Evolutionary conservation across 2,113 vertebrate species (phyloP), one percentile per base, ranked within the genome.

Genomic region (Podocnemis expansa): DNA sequence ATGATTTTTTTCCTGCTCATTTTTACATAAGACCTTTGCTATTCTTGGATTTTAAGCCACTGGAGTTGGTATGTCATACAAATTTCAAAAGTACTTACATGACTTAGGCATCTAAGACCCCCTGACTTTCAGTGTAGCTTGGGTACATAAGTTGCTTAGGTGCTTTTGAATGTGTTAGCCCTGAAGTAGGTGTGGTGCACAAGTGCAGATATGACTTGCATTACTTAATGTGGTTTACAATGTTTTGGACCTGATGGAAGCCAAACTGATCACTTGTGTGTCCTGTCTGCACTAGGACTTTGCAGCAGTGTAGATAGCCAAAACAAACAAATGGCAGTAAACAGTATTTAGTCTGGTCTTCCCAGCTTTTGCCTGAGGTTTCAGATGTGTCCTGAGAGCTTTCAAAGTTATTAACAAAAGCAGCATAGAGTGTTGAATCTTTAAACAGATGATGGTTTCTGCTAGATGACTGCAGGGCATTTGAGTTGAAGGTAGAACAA

Each of bases 21-120:
- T 93, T 76, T 45, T 27, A 76, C 73, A 8, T 82, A 91, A 54
- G 55, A 80, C 47, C 85, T 81, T 84, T 8, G n/a, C 81, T 21
- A 73, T 54, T 73, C 14, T 11, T 12, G 47, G 38, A 22, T 22
- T 89, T 82, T 67, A 22, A 87, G 84, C 67, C 4, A 11, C 43
- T 87, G 43, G 41, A 10, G 0, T 0, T 49, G 38, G 56, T n/a
- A 0, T 0, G 0, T 56, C 67, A 22, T 38, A n/a, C 24, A 11
- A 3, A 4, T 91, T 93, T 56, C 38, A 52, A 55, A 55, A 82
- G 70, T 81, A 76, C 49, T 25, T 49, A 1, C 29, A 31, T 31
- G 51, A 17, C 73, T 82, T 19, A 38, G 52, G 78, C 38, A 13
- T 1, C 0, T 22, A 45, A 17, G 70, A 54, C 22, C 0, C 0